phyloP scores from a whole-genome alignment of 2,113 vertebrate species.

The Spea bombifrons region DNA sequence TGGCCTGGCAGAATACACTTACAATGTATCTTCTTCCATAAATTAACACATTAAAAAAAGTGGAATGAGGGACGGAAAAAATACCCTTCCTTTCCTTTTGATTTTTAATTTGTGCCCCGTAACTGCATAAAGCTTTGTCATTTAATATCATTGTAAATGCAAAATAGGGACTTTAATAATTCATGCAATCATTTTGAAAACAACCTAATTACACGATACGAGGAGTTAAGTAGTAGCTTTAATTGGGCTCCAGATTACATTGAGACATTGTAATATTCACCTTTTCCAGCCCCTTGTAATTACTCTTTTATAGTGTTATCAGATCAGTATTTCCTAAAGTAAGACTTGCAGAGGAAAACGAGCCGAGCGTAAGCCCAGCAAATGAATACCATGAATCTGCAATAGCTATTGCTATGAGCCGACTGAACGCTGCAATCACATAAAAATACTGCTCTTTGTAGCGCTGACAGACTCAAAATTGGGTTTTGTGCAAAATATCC shows the following conservation, averaged over 20 bases:
- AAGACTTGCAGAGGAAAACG: not conserved
- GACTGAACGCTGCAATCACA: not conserved
- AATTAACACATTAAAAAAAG: not conserved
- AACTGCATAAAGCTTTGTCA: not conserved
- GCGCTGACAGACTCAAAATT: not conserved
- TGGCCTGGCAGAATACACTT: not conserved
- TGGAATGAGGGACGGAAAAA: not conserved
- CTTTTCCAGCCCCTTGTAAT: slow-evolving; percentile 4
- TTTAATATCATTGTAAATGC: slow-evolving; percentile 25
- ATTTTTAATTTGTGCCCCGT: not conserved
- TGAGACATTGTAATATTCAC: not conserved
- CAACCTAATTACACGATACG: slow-evolving; percentile 30
- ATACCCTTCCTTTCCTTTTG: not conserved
- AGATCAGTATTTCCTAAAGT: not conserved
- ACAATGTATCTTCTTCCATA: not conserved
- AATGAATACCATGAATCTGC: not conserved
- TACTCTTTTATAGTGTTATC: not conserved
- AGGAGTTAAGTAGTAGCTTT: slow-evolving; percentile 10
- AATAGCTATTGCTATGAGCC: not conserved
- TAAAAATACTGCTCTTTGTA: slow-evolving; percentile 2
- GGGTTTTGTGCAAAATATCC: not conserved
- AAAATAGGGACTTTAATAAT: slow-evolving; percentile 35
- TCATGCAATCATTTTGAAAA: slow-evolving; percentile 37
- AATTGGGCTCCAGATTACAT: slow-evolving; percentile 27
- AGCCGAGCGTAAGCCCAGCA: not conserved